These are phyloP conservation scores for Arvicanthis niloticus DNA, from an alignment of 2,113 vertebrate species.

Conservation along the genomic window DNA sequence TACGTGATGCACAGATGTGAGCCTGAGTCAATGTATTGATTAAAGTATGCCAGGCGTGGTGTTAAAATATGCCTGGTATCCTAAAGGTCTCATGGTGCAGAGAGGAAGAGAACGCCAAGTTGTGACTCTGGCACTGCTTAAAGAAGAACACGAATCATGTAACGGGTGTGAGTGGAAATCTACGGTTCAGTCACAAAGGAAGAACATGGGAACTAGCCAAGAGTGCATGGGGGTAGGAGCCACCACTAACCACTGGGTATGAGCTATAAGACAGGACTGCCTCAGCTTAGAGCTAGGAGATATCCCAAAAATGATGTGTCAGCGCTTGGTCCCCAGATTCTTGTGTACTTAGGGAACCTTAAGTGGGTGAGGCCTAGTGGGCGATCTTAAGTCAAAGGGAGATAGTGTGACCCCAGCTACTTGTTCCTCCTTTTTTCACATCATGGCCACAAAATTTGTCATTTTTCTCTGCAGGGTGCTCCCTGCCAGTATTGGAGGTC, in stretches of 20 bases:
- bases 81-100: fast-evolving
- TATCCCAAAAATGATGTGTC: background rate
- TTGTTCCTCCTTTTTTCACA: background rate
- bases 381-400: too few species aligned
- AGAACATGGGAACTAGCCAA: fast-evolving
- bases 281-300: too few species aligned
- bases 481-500: background rate
- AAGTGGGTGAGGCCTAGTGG: background rate
- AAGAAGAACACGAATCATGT: background rate
- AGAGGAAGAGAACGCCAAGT: fast-evolving
- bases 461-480: background rate
- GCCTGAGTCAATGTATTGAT: fast-evolving
- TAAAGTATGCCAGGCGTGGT: fast-evolving
- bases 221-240: fast-evolving
- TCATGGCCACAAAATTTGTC: background rate
- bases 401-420: too few species aligned
- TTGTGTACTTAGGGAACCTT: too few species aligned
- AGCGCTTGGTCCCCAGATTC: too few species aligned
- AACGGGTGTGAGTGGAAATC: too few species aligned
- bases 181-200: background rate
- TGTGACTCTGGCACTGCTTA: fast-evolving
- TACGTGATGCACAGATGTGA: background rate
- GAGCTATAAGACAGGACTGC: fast-evolving
- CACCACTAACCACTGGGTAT: fast-evolving
- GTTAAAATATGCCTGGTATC: fast-evolving